Conservation (phyloP, 2,113 vertebrate genomes). For the Amazona guildingii region DNA sequence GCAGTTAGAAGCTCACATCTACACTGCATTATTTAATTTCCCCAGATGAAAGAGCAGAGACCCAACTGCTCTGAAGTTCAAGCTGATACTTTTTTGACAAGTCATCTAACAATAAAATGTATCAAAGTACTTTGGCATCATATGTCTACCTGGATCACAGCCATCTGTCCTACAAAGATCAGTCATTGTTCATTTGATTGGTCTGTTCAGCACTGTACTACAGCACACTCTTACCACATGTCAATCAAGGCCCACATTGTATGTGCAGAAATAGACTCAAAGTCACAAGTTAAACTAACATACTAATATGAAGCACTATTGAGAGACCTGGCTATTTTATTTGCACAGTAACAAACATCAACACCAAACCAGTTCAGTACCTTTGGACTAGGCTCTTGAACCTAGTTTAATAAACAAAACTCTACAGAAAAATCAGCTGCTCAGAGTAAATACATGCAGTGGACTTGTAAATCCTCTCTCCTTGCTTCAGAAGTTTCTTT, state of each 20-base stretch:
- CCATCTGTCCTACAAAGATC: slow-evolving; percentile 39
- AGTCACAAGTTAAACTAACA: not conserved
- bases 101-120: slow-evolving; percentile 12
- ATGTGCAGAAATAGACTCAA: not conserved
- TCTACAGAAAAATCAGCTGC: not conserved
- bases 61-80: not conserved
- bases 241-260: not conserved
- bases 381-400: not conserved
- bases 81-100: not conserved
- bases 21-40: not conserved
- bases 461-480: not conserved
- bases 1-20: not conserved
- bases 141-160: slow-evolving; percentile 41
- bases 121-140: slow-evolving; percentile 21
- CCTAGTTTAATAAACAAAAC: not conserved
- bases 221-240: not conserved
- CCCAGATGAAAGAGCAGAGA: not conserved
- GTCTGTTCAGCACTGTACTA: not conserved
- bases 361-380: not conserved
- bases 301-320: not conserved
- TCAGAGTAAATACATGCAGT: not conserved
- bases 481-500: not conserved
- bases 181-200: not conserved
- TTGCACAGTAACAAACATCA: not conserved
- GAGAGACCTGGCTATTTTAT: not conserved